Base-by-base conservation (phyloP, 2,888 invertebrate genomes). In the Cheilosia soror region DNA sequence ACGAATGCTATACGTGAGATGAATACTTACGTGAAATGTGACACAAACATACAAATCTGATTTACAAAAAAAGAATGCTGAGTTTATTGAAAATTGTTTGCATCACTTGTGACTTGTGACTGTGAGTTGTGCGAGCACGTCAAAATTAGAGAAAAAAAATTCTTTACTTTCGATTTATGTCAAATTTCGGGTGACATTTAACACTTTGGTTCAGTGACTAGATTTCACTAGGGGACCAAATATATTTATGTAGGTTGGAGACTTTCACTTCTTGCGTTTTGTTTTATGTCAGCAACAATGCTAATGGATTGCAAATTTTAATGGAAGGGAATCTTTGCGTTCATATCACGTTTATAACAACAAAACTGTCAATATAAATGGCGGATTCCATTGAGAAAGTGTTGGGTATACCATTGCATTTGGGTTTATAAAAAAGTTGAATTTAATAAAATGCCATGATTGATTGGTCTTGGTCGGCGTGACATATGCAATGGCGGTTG, bases 21-120 rank as follows among this genome's bases (percentile, higher is more conserved):
- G 49, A 60, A 60, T 71, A 37, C 37, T 13, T n/a, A 37, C 37
- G 7, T n/a, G n/a, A 27, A 71, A 49, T 47, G 31, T 27, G 40
- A 15, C 53, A 31, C 29, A 25, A 42, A 15, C 40, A 15, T 51
- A 27, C 25, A 25, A 27, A 9, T n/a, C 15, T 53, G 29, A 29
- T 20, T 68, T 25, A 2, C 7, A 13, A 20, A 44, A 20, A 5
- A 20, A 44, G 2, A 42, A 44, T 40, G 53, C 15, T 5, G 55
- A 68, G 31, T 68, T 68, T 68, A 68, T 68, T 53, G 55, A 37
- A 65, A 68, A 55, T 40, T 44, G 20, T 15, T 49, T 49, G 25
- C 49, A 51, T 49, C 27, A 31, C 20, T 55, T 31, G 42, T 11
- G 47, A 47, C 9, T 47, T 37, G 37, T 11, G 37, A 37, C 3